Base-by-base conservation (phyloP, 2,113 vertebrate genomes). In the Dascyllus trimaculatus region DNA sequence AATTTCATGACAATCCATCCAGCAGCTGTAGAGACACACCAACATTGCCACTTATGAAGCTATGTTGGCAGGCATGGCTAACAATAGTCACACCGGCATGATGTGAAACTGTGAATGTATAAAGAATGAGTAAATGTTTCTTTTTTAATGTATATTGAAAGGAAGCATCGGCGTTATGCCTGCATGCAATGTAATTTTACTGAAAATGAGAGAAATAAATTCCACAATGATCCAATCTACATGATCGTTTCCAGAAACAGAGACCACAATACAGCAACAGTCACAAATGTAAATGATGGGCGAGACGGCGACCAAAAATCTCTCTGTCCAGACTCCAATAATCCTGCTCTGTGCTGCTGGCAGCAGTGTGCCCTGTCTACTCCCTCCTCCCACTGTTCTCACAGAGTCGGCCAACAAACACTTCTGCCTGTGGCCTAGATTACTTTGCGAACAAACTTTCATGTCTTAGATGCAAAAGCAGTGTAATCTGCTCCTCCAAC, bases 381-480 rank as follows among this genome's bases (percentile, higher is more conserved):
- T 79, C 54, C 78, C 80, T 71, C 61, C 75, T 84, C 71, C 70
- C 75, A 67, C 91, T 88, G 69, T 78, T 82, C 76, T 80, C 81
- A 75, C 52, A 71, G 53, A 66, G 38, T 78, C 35, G 74, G 80
- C 80, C 75, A 88, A 76, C 78, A 82, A 85, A 80, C 68, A 71
- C 78, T 58, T 29, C 58, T 43, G 88, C 83, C 82, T 67, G 85
- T 88, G 81, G 85, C 88, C 86, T 61, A 82, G 89, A 90, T 86
- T 90, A 87, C 59, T 82, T 73, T 68, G 25, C n/a, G 4, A 77
- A 77, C 71, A 83, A 85, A 84, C 74, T 85, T 85, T 85, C 62
- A 49, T 69, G 65, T 70, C 40, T 75, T 67, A 81, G 80, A 73
- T 11, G 18, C 73, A 61, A 54, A 75, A 86, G 64, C 61, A 75